phyloP scores from a whole-genome alignment of 2,888 invertebrate genomes.

The Dyspetes luteomarginatus region DNA sequence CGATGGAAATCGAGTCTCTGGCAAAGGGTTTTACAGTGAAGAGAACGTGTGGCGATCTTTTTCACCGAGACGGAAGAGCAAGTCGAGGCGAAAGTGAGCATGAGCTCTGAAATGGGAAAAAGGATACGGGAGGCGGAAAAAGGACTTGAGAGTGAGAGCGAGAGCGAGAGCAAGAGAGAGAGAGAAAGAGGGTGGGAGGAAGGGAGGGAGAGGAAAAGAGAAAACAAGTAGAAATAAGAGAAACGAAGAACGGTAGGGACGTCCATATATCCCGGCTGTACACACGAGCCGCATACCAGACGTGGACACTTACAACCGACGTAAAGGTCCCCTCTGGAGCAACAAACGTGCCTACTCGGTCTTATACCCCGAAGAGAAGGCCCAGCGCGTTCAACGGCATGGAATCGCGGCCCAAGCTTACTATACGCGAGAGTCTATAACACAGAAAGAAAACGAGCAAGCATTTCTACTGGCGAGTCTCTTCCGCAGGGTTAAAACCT shows the following conservation, averaged over 20 bases:
- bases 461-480: constrained; percentile 46
- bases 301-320: constrained; percentile 77
- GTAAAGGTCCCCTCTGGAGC: constrained; percentile 67
- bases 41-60: constrained; percentile 8
- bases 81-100: constrained; percentile 53
- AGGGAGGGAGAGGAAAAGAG: constrained; percentile 41
- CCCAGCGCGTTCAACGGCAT: neutral
- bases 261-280: constrained; percentile 75
- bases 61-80: constrained; percentile 28
- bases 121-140: too few relatives aligned
- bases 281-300: constrained; percentile 76
- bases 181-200: constrained; percentile 38
- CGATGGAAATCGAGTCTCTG: constrained; percentile 19
- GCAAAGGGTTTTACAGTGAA: constrained; percentile 14
- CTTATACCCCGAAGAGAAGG: constrained; percentile 7
- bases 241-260: constrained; percentile 70
- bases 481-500: constrained; percentile 59
- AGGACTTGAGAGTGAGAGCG: constrained; percentile 50
- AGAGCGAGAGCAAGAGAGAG: too few relatives aligned
- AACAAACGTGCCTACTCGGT: constrained; percentile 38
- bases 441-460: constrained; percentile 28
- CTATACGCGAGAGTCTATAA: constrained; percentile 7
- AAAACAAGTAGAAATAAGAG: too few relatives aligned
- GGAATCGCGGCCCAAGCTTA: neutral
- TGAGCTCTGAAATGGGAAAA: constrained; percentile 27